Evolutionary conservation across 1,140 invertebrate genomes (phyloP).

Genomic region (Papilio machaon): DNA sequence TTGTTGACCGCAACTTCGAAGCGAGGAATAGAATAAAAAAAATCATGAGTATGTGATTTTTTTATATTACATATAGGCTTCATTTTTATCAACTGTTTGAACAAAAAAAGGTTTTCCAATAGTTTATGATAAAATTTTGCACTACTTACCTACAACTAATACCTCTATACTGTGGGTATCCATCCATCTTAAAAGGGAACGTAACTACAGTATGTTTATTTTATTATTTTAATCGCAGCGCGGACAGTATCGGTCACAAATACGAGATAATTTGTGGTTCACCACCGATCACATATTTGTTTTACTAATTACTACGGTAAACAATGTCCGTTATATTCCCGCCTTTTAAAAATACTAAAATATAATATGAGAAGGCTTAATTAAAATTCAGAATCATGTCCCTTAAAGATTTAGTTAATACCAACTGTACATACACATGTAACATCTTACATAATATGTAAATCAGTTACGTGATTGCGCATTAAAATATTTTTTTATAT

Average conservation of each 20-base stretch:
- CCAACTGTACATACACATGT: not conserved
- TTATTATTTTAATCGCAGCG: not conserved
- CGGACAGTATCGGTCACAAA: not conserved
- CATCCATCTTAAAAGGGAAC: too few species aligned
- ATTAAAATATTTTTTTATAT: not conserved
- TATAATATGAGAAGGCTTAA: not conserved
- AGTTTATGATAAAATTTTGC: too few species aligned
- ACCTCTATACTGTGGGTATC: too few species aligned
- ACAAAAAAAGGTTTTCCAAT: too few species aligned
- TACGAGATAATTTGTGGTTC: not conserved
- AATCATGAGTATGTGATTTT: too few species aligned
- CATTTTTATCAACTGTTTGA: too few species aligned
- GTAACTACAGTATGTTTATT: too few species aligned
- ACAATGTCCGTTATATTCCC: not conserved
- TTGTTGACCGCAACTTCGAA: too few species aligned
- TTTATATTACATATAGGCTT: too few species aligned
- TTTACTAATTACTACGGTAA: not conserved
- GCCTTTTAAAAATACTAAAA: not conserved
- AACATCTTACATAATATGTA: not conserved
- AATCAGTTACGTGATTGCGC: not conserved
- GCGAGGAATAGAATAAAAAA: too few species aligned
- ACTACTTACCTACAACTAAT: too few species aligned
- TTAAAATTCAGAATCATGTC: conserved; percentile 1
- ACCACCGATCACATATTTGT: not conserved
- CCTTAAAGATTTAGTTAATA: not conserved